A percentile compares a stretch with the other conserved stretches of the same genome.
Evolutionary conservation across 2,113 vertebrate species (phyloP).

Genomic region (Benitochromis conjunctus): DNA sequence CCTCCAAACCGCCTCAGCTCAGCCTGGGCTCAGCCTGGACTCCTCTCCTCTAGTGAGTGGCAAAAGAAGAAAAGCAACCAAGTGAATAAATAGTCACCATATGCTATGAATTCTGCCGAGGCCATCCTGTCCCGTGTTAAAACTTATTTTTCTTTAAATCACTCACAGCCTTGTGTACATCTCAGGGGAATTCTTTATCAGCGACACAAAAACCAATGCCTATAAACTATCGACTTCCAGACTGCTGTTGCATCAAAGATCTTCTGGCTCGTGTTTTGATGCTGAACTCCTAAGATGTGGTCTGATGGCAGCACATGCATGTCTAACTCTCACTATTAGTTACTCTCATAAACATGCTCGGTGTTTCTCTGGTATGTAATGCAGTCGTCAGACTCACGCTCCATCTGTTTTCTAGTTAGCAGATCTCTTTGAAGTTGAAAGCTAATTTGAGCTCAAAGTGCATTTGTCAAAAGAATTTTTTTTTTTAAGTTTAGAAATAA

Average conservation of each 20-base stretch:
- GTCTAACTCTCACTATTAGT: slow-evolving; percentile 59
- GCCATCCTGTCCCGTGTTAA: slow-evolving; percentile 4
- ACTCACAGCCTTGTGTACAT: slow-evolving; percentile 12
- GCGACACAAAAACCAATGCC: slow-evolving; percentile 7
- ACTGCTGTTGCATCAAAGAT: slow-evolving; percentile 52
- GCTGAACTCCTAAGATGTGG: slow-evolving; percentile 56
- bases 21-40: background rate
- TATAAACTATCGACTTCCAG: slow-evolving; percentile 23
- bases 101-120: slow-evolving; percentile 13
- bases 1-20: background rate
- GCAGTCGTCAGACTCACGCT: slow-evolving; percentile 26
- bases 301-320: slow-evolving; percentile 10
- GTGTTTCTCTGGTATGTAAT: slow-evolving; percentile 43
- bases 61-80: slow-evolving; percentile 15
- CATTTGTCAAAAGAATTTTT: background rate
- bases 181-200: slow-evolving; percentile 23
- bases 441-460: background rate
- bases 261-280: slow-evolving; percentile 8
- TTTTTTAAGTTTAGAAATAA: background rate
- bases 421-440: slow-evolving; percentile 26
- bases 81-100: slow-evolving; percentile 23
- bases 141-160: slow-evolving; percentile 4
- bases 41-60: background rate
- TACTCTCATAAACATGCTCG: slow-evolving; percentile 37
- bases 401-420: slow-evolving; percentile 30